phyloP scores from a whole-genome alignment of 2,797 vertebrate species.

The Etheostoma perlongum region DNA sequence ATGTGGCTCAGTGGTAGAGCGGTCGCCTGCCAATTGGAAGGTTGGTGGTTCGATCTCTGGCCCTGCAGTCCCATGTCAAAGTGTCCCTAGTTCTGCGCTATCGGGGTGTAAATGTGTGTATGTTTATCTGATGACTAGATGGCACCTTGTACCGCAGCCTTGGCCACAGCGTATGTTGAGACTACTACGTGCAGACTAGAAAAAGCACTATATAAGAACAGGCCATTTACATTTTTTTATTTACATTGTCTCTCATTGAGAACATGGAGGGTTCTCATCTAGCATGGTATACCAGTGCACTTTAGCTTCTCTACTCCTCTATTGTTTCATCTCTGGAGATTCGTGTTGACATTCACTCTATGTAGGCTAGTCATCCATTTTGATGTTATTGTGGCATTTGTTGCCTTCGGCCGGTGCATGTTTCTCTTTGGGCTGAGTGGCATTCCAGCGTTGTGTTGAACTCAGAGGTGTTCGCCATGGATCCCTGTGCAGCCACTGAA shows the following conservation, averaged over 20 bases:
- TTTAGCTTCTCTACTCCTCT: slow-evolving; percentile 53
- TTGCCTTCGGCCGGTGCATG: slow-evolving; percentile 15
- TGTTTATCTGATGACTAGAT: no score
- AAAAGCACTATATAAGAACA: no score
- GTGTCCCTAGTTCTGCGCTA: no score
- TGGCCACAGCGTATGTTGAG: no score
- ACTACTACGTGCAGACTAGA: no score
- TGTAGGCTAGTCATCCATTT: slow-evolving; percentile 57
- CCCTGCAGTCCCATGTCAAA: no score
- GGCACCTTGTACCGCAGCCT: no score
- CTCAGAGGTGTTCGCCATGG: slow-evolving; percentile 34
- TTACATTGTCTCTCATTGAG: slow-evolving; percentile 72
- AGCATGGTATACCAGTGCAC: slow-evolving; percentile 58
- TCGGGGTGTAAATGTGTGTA: no score
- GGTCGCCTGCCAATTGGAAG: no score
- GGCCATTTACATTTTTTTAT: no score
- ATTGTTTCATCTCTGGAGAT: slow-evolving; percentile 68
- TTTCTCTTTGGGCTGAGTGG: slow-evolving; percentile 20
- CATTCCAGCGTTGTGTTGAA: slow-evolving; percentile 22
- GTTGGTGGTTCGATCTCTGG: no score
- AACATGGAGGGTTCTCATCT: slow-evolving; percentile 80
- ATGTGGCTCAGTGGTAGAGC: no score
- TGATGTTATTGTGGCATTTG: slow-evolving; percentile 36
- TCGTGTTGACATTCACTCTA: slow-evolving; percentile 52
- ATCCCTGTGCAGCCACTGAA: slow-evolving; percentile 49